Evolutionary conservation across 1,140 invertebrate genomes (phyloP).

Genomic region (Hydropsyche tenuis): DNA sequence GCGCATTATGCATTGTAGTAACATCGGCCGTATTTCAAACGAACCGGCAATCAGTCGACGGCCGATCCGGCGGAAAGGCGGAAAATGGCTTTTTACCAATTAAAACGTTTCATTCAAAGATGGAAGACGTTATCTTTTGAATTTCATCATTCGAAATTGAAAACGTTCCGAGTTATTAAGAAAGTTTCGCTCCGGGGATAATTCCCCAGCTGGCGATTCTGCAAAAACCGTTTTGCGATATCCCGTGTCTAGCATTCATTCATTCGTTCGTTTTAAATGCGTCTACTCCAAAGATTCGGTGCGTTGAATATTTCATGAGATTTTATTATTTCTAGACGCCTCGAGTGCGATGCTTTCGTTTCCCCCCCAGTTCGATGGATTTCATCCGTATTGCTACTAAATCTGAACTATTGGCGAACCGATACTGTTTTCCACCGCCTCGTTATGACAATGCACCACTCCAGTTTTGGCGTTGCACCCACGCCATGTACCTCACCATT

Average conservation of each 20-base stretch:
- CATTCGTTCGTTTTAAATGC: constrained; percentile 7
- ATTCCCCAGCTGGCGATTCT: constrained; percentile 27
- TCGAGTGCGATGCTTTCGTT: background rate
- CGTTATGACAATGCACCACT: constrained; percentile 9
- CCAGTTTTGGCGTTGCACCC: background rate
- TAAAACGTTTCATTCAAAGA: constrained; percentile 15
- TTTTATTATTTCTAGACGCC: constrained; percentile 11
- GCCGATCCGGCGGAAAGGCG: background rate
- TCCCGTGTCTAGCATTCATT: constrained; percentile 25
- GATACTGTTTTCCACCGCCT: background rate
- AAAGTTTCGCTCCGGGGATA: constrained; percentile 21
- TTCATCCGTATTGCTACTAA: background rate
- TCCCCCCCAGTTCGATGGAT: too few species aligned
- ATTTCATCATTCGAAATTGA: constrained; percentile 27
- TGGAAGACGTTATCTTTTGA: constrained; percentile 25
- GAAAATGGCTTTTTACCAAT: constrained; percentile 25
- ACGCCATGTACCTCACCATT: background rate
- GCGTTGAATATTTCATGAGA: constrained; percentile 28
- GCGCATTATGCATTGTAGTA: too few species aligned
- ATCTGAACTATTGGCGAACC: background rate
- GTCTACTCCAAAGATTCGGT: constrained; percentile 21
- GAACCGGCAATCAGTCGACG: too few species aligned
- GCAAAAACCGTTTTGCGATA: constrained; percentile 12
- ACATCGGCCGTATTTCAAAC: too few species aligned
- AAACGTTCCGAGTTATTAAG: constrained; percentile 28